Conservation (phyloP, 2,888 invertebrate genomes). For the Campopleginae sp. region DNA sequence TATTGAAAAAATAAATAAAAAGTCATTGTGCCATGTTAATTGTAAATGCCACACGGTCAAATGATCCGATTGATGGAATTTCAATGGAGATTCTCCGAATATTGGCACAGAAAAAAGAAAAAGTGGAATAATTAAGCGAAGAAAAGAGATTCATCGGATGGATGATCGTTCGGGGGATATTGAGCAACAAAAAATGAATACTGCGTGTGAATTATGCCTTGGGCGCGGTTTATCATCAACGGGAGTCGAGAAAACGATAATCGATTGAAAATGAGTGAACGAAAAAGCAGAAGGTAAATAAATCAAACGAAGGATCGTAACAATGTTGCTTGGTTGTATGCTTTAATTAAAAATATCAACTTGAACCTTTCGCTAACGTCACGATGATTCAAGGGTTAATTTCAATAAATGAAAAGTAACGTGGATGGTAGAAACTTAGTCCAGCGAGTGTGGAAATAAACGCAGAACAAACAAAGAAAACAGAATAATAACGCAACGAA, state of each 20-base stretch:
- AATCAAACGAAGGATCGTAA: constrained; percentile 56
- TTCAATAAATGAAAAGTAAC: constrained; percentile 12
- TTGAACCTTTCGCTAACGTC: constrained; percentile 41
- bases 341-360: constrained; percentile 46
- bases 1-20: constrained; percentile 11
- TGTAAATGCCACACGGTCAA: constrained; percentile 61
- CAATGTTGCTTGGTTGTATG: constrained; percentile 23
- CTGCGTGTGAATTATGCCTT: not conserved
- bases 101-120: constrained; percentile 3
- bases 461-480: constrained; percentile 27
- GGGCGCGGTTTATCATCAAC: not conserved
- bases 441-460: constrained; percentile 38
- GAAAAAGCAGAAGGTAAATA: constrained; percentile 45
- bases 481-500: constrained; percentile 45
- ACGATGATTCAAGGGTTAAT: constrained; percentile 8
- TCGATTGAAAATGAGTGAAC: constrained; percentile 27
- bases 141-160: no score
- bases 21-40: constrained; percentile 58
- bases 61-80: constrained; percentile 18
- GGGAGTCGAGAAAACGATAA: constrained; percentile 1
- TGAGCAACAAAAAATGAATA: not conserved
- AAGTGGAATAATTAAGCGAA: not conserved
- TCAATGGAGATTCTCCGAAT: no score
- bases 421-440: constrained; percentile 27
- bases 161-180: not conserved